Conservation (phyloP, 2,113 vertebrate species). For the Podarcis raffonei region DNA sequence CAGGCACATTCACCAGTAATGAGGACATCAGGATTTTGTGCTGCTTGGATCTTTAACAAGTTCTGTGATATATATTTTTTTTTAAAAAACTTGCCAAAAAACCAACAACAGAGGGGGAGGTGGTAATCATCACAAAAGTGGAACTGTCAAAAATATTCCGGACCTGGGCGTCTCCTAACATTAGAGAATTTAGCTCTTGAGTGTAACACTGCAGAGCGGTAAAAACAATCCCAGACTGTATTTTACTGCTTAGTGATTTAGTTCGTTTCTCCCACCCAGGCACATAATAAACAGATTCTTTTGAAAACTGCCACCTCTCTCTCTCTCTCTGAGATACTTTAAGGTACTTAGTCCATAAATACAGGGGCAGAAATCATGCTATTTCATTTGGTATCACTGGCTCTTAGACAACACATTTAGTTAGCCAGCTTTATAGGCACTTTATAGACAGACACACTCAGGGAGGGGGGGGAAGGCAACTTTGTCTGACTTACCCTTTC, state of each 20-base stretch:
- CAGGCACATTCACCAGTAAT: not conserved
- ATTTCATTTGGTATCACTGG: not conserved
- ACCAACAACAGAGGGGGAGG: constrained; percentile 33
- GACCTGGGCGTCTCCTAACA: not conserved
- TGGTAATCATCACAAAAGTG: not conserved
- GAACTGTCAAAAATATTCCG: constrained; percentile 4
- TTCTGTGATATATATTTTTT: constrained; percentile 3
- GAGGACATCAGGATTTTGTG: not conserved
- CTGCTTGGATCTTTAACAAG: constrained; percentile 52
- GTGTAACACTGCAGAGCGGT: not conserved
- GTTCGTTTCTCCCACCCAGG: not conserved
- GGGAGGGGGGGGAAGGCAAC: not conserved
- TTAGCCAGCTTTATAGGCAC: not conserved
- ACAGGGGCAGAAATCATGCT: not conserved
- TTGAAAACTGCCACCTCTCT: not conserved
- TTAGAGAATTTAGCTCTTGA: not conserved
- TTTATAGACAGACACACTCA: not conserved
- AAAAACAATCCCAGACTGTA: not conserved
- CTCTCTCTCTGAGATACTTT: too few relatives aligned
- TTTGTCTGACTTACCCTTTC: constrained; percentile 47
- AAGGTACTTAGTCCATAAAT: not conserved
- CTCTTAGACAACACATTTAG: not conserved
- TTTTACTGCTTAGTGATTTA: not conserved
- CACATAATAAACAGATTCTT: not conserved
- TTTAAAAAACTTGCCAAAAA: not conserved